phyloP scores from a whole-genome alignment of 2,888 invertebrate genomes.

The Galerucella nymphaeae region DNA sequence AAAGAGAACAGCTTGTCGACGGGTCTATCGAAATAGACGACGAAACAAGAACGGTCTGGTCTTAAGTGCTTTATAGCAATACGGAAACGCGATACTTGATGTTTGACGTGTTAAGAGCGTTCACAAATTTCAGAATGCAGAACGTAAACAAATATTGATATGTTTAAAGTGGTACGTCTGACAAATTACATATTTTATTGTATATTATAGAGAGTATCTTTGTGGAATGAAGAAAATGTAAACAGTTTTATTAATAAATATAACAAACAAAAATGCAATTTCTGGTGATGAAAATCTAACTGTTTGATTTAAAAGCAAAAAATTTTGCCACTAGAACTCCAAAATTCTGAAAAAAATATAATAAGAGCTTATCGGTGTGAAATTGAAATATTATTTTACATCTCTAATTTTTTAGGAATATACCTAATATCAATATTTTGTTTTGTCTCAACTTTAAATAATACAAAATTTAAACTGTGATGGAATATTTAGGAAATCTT shows the following conservation, averaged over 20 bases:
- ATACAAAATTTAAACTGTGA: no score
- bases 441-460: no score
- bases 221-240: neutral
- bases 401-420: no score
- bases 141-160: conserved; percentile 20
- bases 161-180: neutral
- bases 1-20: neutral
- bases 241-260: neutral
- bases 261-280: no score
- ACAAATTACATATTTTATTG: neutral
- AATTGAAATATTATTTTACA: no score
- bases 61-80: conserved; percentile 30
- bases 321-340: no score
- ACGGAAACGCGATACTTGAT: conserved; percentile 22
- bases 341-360: no score
- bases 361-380: no score
- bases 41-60: conserved; percentile 21
- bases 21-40: neutral
- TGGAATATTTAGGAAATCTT: neutral
- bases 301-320: no score
- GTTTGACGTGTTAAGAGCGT: conserved; percentile 23
- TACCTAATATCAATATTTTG: no score
- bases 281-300: no score
- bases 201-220: neutral
- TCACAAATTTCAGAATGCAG: conserved; percentile 17